These are phyloP conservation scores for Scolopax mira DNA, from an alignment of 2,113 vertebrate genomes.

Conservation along the genomic window DNA sequence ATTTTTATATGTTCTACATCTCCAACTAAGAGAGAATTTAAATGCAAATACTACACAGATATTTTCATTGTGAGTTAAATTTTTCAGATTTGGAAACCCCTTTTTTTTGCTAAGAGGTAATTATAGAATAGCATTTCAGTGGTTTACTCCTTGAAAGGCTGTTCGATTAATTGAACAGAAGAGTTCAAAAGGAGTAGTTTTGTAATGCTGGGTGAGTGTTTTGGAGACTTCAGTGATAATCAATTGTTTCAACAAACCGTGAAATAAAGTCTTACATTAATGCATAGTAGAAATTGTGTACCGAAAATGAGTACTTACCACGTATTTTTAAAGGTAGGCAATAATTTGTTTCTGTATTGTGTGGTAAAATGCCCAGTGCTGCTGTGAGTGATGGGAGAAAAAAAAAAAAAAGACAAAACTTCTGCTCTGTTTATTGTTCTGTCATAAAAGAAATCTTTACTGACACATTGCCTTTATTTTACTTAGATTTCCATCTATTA, in stretches of 20 bases:
- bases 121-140: background rate
- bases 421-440: background rate
- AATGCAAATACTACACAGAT: background rate
- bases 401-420: background rate
- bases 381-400: background rate
- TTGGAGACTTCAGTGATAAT: background rate
- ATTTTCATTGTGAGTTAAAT: background rate
- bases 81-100: background rate
- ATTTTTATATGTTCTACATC: background rate
- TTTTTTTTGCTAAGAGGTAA: background rate
- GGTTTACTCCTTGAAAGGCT: background rate
- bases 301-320: background rate
- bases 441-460: background rate
- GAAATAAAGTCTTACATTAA: background rate
- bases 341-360: background rate
- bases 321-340: background rate
- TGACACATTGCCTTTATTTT: background rate
- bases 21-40: background rate
- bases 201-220: background rate
- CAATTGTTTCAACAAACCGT: background rate
- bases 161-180: background rate
- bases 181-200: background rate
- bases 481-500: background rate
- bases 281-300: background rate
- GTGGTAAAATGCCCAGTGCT: background rate